Percentiles rank a stretch among this genome's conserved stretches.
phyloP scores from a whole-genome alignment of 2,113 vertebrate genomes.

The Charina bottae region DNA sequence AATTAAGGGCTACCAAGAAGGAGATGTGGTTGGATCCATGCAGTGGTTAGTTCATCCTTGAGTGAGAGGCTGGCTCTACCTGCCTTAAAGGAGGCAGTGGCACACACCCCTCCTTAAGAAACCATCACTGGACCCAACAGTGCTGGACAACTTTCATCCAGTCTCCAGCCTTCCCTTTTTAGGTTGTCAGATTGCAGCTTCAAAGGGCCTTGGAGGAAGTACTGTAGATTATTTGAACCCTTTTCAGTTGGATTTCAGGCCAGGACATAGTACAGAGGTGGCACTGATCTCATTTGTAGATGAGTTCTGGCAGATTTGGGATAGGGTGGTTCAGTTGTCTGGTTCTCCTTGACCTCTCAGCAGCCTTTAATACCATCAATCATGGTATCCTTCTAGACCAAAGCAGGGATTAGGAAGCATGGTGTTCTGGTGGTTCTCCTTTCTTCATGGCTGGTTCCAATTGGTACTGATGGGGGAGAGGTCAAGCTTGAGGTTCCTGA shows the following conservation, averaged over 20 bases:
- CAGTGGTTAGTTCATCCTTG: neutral
- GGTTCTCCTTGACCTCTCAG: neutral
- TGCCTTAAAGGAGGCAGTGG: neutral
- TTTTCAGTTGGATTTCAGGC: neutral
- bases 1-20: no score
- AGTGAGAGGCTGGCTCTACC: neutral
- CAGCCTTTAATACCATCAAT: neutral
- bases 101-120: neutral
- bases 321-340: neutral
- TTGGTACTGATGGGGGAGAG: neutral
- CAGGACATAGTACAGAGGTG: neutral
- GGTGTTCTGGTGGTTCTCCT: neutral
- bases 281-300: neutral
- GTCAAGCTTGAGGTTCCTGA: neutral
- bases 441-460: neutral
- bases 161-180: neutral
- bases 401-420: neutral
- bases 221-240: neutral
- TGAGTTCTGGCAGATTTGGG: neutral
- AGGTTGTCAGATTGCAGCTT: neutral
- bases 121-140: neutral
- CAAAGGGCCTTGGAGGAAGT: neutral
- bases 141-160: neutral
- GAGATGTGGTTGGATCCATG: neutral
- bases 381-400: neutral